These are phyloP conservation scores for Cyanistes caeruleus DNA, from an alignment of 2,113 vertebrate species.

Conservation along the genomic window DNA sequence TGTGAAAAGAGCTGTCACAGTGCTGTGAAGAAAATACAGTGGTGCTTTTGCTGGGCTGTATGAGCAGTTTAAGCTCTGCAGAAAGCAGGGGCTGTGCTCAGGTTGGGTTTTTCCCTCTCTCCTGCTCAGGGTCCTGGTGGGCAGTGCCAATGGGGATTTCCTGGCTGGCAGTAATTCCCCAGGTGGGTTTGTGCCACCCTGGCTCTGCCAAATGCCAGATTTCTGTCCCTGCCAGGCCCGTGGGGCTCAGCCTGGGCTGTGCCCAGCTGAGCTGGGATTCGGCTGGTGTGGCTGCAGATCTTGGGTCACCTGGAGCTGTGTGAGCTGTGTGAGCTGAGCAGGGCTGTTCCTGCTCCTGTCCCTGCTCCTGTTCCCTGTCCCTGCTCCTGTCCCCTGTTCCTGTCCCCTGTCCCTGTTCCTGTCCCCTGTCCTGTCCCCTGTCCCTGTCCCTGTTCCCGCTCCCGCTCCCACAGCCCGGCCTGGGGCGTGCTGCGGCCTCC, in stretches of 20 bases:
- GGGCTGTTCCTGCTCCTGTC: too few species aligned
- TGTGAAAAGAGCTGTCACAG: fast-evolving
- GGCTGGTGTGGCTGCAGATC: neutral
- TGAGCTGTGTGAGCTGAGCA: neutral
- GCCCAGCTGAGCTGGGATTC: neutral
- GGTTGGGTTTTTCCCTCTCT: fast-evolving
- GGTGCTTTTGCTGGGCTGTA: neutral
- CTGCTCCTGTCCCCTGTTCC: too few species aligned
- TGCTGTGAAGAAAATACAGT: fast-evolving
- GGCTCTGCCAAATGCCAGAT: fast-evolving
- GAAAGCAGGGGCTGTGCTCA: neutral
- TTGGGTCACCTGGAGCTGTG: neutral
- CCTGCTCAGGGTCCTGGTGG: fast-evolving
- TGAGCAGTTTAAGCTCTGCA: neutral
- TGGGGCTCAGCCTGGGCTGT: neutral
- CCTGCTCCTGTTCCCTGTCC: too few species aligned
- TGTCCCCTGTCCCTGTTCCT: too few species aligned
- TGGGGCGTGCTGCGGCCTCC: fast-evolving
- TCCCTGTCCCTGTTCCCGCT: too few species aligned
- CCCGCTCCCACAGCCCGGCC: neutral
- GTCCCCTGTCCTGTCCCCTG: too few species aligned
- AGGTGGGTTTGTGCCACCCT: neutral
- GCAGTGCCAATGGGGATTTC: neutral
- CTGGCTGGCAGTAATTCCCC: neutral
- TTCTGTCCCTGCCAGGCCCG: neutral